Evolutionary conservation across 2,888 invertebrate species (phyloP).

Genomic region (Sepiola atlantica): DNA sequence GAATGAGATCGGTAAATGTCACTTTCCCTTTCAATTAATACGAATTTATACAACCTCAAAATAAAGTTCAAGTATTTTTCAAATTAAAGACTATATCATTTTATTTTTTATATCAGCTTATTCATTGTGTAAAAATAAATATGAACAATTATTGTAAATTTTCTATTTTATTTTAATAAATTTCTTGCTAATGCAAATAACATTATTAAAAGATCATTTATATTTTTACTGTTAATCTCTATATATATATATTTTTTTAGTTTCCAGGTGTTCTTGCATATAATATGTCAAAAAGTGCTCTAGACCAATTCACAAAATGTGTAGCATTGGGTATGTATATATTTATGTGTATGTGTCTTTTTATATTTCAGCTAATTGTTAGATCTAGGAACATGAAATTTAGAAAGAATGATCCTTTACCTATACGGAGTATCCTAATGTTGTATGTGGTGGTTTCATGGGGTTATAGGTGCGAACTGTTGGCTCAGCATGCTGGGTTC

Average conservation of each 20-base stretch:
- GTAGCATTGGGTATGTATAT: conserved; percentile 83
- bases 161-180: not conserved
- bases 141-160: not conserved
- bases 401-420: no score
- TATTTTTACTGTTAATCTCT: not conserved
- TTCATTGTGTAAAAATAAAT: not conserved
- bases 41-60: not conserved
- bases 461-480: no score
- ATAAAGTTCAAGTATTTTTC: not conserved
- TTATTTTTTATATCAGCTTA: not conserved
- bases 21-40: not conserved
- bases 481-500: no score
- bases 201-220: no score
- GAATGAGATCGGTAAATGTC: conserved; percentile 82
- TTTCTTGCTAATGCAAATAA: not conserved
- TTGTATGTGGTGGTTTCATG: no score
- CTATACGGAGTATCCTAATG: no score
- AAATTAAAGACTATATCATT: not conserved
- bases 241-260: conserved; percentile 58
- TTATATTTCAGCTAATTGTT: no score
- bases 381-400: no score
- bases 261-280: conserved; percentile 94
- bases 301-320: conserved; percentile 96
- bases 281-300: conserved; percentile 90
- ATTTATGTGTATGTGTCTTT: not conserved